These are phyloP conservation scores for Macrophya alboannulata DNA, from an alignment of 2,888 invertebrate genomes.

Conservation along the genomic window DNA sequence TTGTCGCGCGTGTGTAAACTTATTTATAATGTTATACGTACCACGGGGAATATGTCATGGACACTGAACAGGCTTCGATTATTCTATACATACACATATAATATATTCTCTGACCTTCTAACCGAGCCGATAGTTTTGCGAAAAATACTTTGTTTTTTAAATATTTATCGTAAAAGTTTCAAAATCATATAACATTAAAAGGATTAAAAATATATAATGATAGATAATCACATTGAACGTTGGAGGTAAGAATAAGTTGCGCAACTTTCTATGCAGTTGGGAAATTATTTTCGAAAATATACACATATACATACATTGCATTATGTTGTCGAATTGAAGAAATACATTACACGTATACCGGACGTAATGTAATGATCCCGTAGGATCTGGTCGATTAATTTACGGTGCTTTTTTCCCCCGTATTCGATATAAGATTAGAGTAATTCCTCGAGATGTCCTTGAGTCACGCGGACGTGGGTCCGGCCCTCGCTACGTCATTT, in stretches of 20 bases:
- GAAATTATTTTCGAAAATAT: neutral
- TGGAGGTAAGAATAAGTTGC: neutral
- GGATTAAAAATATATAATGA: neutral
- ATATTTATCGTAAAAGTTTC: too few relatives aligned
- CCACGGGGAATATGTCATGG: neutral
- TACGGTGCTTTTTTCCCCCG: neutral
- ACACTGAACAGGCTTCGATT: conserved; percentile 17
- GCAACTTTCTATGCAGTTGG: neutral
- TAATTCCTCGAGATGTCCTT: conserved; percentile 18
- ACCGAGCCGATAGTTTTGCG: neutral
- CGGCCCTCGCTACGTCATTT: conserved; percentile 1
- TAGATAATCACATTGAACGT: neutral
- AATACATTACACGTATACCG: neutral
- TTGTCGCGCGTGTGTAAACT: neutral
- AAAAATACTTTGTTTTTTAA: neutral
- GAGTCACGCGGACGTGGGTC: conserved; percentile 1
- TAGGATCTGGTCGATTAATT: neutral
- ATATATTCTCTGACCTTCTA: conserved; percentile 11
- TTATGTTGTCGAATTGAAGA: neutral
- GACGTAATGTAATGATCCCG: neutral
- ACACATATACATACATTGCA: neutral
- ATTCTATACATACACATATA: neutral
- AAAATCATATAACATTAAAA: neutral
- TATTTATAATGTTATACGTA: neutral
- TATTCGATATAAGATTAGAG: conserved; percentile 45